These are phyloP conservation scores for Rhinopomastus cyanomelas DNA, from an alignment of 2,113 vertebrate species.

Conservation along the genomic window DNA sequence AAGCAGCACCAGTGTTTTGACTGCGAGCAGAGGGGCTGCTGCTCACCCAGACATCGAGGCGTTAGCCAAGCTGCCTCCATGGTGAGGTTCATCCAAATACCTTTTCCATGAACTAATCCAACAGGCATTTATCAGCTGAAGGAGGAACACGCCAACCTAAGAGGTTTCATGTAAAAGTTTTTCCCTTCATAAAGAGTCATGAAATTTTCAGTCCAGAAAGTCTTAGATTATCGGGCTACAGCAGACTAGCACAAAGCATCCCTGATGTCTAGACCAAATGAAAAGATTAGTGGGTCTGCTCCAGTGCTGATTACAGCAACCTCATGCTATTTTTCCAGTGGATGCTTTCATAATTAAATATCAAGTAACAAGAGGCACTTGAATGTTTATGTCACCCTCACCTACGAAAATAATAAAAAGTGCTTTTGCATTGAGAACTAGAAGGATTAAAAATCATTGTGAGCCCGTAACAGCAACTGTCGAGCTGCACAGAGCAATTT, in stretches of 20 bases:
- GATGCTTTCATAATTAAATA: constrained; percentile 58
- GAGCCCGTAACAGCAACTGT: neutral
- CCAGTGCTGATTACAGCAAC: constrained; percentile 9
- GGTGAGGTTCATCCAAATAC: neutral
- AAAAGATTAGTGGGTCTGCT: constrained; percentile 47
- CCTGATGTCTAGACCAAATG: constrained; percentile 45
- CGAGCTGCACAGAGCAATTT: neutral
- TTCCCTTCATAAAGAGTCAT: neutral
- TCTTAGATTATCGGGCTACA: constrained; percentile 3
- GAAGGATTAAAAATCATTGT: neutral
- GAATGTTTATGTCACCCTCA: constrained; percentile 20
- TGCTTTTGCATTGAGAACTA: neutral
- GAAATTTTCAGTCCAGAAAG: neutral
- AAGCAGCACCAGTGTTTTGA: neutral
- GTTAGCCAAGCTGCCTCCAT: neutral
- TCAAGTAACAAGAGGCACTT: constrained; percentile 32
- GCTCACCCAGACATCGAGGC: neutral
- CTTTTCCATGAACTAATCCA: constrained; percentile 36
- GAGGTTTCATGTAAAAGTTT: neutral
- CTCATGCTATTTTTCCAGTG: constrained; percentile 5
- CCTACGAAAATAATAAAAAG: constrained; percentile 16
- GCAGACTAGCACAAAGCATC: constrained; percentile 52
- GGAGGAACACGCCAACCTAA: neutral
- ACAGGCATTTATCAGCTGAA: neutral
- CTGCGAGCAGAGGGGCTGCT: neutral